Base-by-base conservation (phyloP, 1,140 invertebrate genomes). In the Lycorma delicatula region DNA sequence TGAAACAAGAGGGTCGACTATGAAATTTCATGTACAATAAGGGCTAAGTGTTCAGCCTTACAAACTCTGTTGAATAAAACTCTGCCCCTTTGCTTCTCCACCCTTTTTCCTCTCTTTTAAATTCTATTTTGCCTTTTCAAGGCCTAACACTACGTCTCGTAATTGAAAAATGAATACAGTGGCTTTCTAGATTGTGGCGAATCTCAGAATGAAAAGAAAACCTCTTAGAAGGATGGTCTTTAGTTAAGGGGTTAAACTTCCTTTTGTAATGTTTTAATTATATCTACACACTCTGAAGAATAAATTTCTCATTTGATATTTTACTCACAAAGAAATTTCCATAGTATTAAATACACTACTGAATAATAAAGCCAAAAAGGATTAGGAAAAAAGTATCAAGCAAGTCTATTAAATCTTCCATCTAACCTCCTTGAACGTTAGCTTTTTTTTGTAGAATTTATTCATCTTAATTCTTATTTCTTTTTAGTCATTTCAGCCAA, bases 1-100 rank as follows among this genome's bases (percentile, higher is more conserved):
- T n/a, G n/a, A 44, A 44, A 44, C 41, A 44, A 44, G 23, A 44
- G 23, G 41, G 16, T 22, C 41, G 41, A 44, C 41, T 44, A 44
- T 44, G 41, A 44, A 44, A 44, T 44, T 44, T 44, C 41, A 44
- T 44, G 41, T 44, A 44, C 41, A 44, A 44, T 44, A 44, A 44
- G 23, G 41, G 41, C 41, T 44, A 44, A 44, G 41, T 44, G 41
- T 44, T 44, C 41, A 22, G 5, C 41, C 23, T 44, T 44, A 44
- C 41, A 44, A 44, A 44, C 41, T 44, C 41, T 13, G 5, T 44
- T 16, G 23, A 44, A 44, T n/a, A n/a, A n/a, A n/a, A n/a, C n/a
- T n/a, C n/a, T n/a, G n/a, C n/a, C n/a, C n/a, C n/a, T n/a, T n/a
- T n/a, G n/a, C 41, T 44, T 44, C 41, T 11, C 16, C 23, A 22